Evolutionary conservation across 2,888 invertebrate species (phyloP), one percentile per base, ranked within the genome.

Genomic region (Branchipolynoe longqiensis): DNA sequence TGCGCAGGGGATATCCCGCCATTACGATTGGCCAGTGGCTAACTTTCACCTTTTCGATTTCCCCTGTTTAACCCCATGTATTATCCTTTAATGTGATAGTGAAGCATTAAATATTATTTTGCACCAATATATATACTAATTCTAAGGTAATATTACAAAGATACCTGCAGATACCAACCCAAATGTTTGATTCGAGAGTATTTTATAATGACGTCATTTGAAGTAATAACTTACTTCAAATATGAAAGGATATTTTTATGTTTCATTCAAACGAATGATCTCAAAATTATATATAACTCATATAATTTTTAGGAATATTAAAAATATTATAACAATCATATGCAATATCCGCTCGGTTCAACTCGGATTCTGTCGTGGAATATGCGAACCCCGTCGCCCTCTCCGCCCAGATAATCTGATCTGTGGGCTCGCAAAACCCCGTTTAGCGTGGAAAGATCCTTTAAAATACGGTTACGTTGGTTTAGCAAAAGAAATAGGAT

Each of bases 1-100:
- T 90, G 89, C 90, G 92, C 92, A 89, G 91, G 92, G 92, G 92
- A 91, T 91, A 91, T 90, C 91, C 92, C 92, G 92, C 93, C 93
- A 93, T 93, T 92, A 83, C 58, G 8, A 38, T 56, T 83, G 78
- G 48, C 18, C 22, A 14, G 62, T 28, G 38, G n/a, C 28, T 28
- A 64, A 64, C n/a, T 28, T 28, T 31, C n/a, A 1, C 2, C 31
- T 64, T 33, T 64, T 64, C 31, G 33, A 22, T 8, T 64, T 56
- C 25, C 6, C 18, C 25, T 14, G 6, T 56, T n/a, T n/a, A n/a
- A n/a, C n/a, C n/a, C n/a, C n/a, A n/a, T n/a, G n/a, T n/a, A n/a
- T n/a, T n/a, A n/a, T n/a, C n/a, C n/a, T n/a, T n/a, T n/a, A n/a
- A n/a, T n/a, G n/a, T n/a, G n/a, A n/a, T n/a, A n/a, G n/a, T n/a